These are phyloP conservation scores for Lordiphosa collinella DNA, from an alignment of 1,140 invertebrate genomes.

Conservation along the genomic window DNA sequence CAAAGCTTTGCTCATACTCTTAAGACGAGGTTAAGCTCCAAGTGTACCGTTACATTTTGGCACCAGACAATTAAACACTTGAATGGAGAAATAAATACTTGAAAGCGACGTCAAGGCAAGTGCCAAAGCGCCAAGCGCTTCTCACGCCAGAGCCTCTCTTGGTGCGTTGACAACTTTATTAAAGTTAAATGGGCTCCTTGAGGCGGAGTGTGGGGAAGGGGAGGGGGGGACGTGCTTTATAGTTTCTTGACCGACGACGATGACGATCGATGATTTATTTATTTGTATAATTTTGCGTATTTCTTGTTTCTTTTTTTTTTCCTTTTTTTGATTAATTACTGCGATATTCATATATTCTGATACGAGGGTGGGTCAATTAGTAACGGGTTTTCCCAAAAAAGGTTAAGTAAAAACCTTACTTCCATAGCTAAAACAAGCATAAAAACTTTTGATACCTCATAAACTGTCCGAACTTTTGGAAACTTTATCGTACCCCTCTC, in stretches of 20 bases:
- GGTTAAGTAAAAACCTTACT: too few species aligned
- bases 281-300: conserved; percentile 61
- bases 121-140: conserved; percentile 27
- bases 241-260: conserved; percentile 73
- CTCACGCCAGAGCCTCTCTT: conserved; percentile 49
- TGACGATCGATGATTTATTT: conserved; percentile 71
- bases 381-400: too few species aligned
- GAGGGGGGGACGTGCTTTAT: conserved; percentile 63
- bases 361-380: too few species aligned
- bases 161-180: conserved; percentile 75
- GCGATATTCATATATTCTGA: conserved; percentile 67
- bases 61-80: conserved; percentile 39
- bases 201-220: background rate
- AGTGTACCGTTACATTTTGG: conserved; percentile 24
- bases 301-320: conserved; percentile 26
- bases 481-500: too few species aligned
- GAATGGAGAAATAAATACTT: conserved; percentile 11
- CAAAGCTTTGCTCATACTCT: conserved; percentile 1
- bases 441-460: too few species aligned
- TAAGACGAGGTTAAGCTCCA: background rate
- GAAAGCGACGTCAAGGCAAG: conserved; percentile 1
- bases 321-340: conserved; percentile 13
- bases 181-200: conserved; percentile 63
- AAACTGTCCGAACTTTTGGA: too few species aligned
- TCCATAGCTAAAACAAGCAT: too few species aligned